Evolutionary conservation across 2,113 vertebrate species (phyloP).

Genomic region (Mandrillus leucophaeus): DNA sequence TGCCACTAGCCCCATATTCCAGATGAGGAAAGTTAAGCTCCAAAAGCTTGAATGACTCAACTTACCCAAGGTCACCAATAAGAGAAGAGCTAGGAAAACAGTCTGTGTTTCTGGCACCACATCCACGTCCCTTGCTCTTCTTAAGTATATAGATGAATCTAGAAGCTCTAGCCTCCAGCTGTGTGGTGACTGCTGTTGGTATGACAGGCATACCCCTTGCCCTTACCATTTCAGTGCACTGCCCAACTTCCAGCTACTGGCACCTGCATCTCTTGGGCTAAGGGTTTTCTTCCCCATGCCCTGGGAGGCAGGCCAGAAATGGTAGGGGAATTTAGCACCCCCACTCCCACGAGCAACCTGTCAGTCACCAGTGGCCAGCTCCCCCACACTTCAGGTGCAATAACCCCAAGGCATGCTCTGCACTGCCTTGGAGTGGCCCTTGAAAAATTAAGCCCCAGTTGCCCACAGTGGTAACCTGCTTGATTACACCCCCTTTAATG

Average conservation of each 20-base stretch:
- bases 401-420: neutral
- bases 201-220: rapidly evolving
- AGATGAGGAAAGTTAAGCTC: neutral
- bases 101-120: neutral
- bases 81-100: neutral
- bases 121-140: neutral
- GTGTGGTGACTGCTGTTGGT: neutral
- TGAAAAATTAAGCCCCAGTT: neutral
- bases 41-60: neutral
- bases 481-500: too few relatives aligned
- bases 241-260: neutral
- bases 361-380: neutral
- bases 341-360: neutral
- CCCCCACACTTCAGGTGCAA: too few relatives aligned
- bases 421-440: neutral
- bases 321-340: neutral
- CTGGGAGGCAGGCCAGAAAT: neutral
- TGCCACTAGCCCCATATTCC: neutral
- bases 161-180: neutral
- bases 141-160: neutral
- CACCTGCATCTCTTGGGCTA: neutral
- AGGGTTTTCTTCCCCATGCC: neutral
- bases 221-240: neutral
- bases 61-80: neutral
- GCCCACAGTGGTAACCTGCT: neutral